Conservation (phyloP, 2,888 invertebrate species). For the Arenicola marina region DNA sequence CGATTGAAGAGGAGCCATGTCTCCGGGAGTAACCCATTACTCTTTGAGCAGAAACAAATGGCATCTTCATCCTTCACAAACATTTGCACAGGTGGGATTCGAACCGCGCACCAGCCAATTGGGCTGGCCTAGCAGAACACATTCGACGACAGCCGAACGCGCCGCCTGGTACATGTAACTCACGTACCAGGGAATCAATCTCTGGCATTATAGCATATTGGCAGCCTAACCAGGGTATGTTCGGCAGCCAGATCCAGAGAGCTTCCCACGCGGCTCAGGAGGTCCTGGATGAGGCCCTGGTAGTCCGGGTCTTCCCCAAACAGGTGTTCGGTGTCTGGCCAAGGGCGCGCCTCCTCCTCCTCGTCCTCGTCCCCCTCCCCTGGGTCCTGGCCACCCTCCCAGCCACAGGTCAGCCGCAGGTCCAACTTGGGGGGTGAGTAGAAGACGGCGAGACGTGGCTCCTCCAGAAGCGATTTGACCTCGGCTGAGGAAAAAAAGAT, state of each 20-base stretch:
- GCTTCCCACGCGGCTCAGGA: slow-evolving; percentile 45
- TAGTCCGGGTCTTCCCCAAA: slow-evolving; percentile 54
- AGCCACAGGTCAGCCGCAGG: slow-evolving; percentile 48
- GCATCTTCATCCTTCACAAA: too few species aligned
- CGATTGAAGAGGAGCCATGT: too few species aligned
- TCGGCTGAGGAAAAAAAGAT: slow-evolving; percentile 36
- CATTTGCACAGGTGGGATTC: too few species aligned
- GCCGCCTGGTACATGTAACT: too few species aligned
- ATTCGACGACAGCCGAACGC: too few species aligned
- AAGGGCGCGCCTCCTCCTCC: slow-evolving; percentile 43
- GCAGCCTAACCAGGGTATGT: slow-evolving; percentile 20
- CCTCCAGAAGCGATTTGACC: slow-evolving; percentile 50
- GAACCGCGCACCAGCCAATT: too few species aligned
- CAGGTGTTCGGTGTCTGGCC: slow-evolving; percentile 55
- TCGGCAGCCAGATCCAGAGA: slow-evolving; percentile 25
- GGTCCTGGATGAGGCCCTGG: slow-evolving; percentile 42
- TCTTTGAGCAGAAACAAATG: too few species aligned
- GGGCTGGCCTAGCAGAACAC: too few species aligned
- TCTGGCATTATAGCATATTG: too few species aligned
- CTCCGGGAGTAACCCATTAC: too few species aligned
- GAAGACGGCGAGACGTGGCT: slow-evolving; percentile 51
- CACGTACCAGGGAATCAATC: too few species aligned
- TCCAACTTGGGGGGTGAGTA: slow-evolving; percentile 53
- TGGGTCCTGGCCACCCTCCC: too few species aligned
- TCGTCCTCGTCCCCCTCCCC: slow-evolving; percentile 51